Conservation (phyloP, 2,113 vertebrate genomes). For the Polyodon spathula region DNA sequence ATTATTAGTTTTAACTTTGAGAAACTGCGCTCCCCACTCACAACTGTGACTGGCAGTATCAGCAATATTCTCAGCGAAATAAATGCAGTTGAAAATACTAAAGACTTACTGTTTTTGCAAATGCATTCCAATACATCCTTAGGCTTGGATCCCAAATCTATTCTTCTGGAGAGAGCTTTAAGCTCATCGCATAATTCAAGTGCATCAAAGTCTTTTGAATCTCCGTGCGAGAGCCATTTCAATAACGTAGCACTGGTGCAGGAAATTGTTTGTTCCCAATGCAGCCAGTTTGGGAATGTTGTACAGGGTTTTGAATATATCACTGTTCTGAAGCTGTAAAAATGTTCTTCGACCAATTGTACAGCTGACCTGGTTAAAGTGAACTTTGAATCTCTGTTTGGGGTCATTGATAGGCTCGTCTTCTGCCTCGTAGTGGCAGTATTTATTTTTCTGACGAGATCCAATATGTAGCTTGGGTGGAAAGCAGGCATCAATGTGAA, state of each 20-base stretch:
- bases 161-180: no score
- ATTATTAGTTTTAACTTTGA: conserved; percentile 12
- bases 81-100: no score
- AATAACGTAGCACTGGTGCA: not conserved
- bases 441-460: not conserved
- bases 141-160: no score
- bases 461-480: not conserved
- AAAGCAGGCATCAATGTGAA: not conserved
- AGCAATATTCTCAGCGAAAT: no score
- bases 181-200: no score
- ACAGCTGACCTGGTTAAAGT: conserved; percentile 3
- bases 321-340: conserved; percentile 7
- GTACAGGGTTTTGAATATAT: conserved; percentile 3
- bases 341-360: conserved; percentile 8
- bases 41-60: no score
- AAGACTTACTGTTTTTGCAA: not conserved
- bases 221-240: not conserved
- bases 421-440: conserved; percentile 3
- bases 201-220: conserved; percentile 1
- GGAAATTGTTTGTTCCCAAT: not conserved
- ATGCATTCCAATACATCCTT: not conserved
- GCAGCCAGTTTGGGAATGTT: conserved; percentile 5
- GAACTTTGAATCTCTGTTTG: conserved; percentile 11
- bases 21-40: not conserved
- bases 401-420: conserved; percentile 10